These are phyloP conservation scores for Tetranychus truncatus DNA, from an alignment of 2,888 invertebrate species.

Conservation along the genomic window DNA sequence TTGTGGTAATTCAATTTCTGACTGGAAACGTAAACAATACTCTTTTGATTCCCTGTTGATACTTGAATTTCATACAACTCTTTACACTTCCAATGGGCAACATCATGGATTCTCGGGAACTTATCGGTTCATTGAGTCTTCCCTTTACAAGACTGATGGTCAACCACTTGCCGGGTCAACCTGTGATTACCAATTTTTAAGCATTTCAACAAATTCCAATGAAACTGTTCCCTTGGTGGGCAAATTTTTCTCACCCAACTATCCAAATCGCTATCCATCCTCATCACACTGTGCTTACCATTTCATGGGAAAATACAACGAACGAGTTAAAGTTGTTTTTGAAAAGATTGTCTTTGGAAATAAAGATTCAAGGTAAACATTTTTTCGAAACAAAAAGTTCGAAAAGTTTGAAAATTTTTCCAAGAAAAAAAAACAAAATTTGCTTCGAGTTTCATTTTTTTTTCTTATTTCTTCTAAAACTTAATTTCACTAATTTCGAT, in stretches of 20 bases:
- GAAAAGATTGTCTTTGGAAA: conserved; percentile 45
- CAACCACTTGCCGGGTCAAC: conserved; percentile 53
- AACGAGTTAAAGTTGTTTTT: conserved; percentile 57
- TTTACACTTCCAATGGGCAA: neutral
- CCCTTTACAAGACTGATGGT: conserved; percentile 61
- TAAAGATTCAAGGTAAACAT: conserved; percentile 50
- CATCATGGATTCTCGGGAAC: conserved; percentile 1
- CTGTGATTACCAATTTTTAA: conserved; percentile 67
- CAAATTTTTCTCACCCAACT: conserved; percentile 72
- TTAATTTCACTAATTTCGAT: too few relatives aligned
- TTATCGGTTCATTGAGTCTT: conserved; percentile 34
- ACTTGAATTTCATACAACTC: conserved; percentile 1
- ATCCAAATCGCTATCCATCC: conserved; percentile 90
- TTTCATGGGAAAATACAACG: conserved; percentile 45
- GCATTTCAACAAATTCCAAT: conserved; percentile 43
- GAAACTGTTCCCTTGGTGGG: conserved; percentile 44
- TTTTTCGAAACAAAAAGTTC: neutral
- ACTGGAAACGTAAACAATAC: neutral
- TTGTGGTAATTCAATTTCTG: neutral
- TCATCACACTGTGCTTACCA: conserved; percentile 82
- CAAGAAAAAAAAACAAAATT: too few relatives aligned
- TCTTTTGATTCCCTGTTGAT: neutral
- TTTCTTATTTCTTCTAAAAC: too few relatives aligned
- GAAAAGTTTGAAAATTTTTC: too few relatives aligned
- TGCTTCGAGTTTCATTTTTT: too few relatives aligned